Conservation (phyloP, 2,113 vertebrate species). For the Solenodon paradoxus region DNA sequence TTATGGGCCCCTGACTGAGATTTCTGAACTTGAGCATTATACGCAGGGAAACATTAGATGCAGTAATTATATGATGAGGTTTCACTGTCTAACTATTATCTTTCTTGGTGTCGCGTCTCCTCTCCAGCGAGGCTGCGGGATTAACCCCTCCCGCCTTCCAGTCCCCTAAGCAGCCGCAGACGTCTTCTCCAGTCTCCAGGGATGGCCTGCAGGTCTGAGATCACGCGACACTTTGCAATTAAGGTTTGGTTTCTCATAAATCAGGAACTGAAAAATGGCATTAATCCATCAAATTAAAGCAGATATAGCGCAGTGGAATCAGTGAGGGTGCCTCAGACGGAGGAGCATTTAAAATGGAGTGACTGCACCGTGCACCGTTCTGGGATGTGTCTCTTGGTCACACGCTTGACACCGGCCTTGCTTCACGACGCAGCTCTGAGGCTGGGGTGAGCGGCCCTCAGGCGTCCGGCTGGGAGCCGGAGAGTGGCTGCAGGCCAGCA, state of each 20-base stretch:
- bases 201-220: neutral
- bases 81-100: neutral
- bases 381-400: fast-evolving
- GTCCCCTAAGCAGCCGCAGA: no score
- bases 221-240: neutral
- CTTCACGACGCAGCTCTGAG: fast-evolving
- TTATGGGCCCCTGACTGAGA: slow-evolving; percentile 57
- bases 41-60: neutral
- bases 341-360: neutral
- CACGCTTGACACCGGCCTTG: fast-evolving
- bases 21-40: slow-evolving; percentile 38
- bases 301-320: neutral
- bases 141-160: no score
- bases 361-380: fast-evolving
- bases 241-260: neutral
- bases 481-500: no score
- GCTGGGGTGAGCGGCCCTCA: no score
- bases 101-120: neutral
- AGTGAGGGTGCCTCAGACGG: fast-evolving
- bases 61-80: neutral
- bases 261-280: neutral
- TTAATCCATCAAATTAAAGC: neutral
- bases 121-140: neutral
- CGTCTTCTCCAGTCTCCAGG: fast-evolving
- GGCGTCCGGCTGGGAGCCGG: no score